phyloP scores from a whole-genome alignment of 2,797 vertebrate species.

The Xiphorhynchus erythropygius region DNA sequence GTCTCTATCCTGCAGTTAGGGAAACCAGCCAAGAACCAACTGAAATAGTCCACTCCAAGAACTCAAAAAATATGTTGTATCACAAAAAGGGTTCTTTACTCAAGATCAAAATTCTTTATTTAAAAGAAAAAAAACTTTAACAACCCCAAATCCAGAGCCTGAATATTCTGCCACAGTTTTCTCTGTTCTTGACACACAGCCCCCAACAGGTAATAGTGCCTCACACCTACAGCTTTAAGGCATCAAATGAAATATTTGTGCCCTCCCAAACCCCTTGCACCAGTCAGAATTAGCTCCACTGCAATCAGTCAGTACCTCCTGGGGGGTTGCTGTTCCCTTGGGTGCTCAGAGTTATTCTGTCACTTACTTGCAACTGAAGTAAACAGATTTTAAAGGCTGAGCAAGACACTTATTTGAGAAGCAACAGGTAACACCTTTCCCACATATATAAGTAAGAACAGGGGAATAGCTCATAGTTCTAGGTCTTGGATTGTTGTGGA shows the following conservation, averaged over 20 bases:
- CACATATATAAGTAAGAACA: neutral
- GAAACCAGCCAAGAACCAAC: neutral
- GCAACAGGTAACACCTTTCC: neutral
- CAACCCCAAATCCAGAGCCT: neutral
- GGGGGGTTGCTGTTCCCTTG: neutral
- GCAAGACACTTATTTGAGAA: neutral
- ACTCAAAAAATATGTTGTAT: neutral
- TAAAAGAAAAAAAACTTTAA: neutral
- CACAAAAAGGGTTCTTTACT: neutral
- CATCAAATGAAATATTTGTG: neutral
- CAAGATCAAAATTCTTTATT: neutral
- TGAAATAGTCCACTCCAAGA: neutral
- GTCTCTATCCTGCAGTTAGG: neutral
- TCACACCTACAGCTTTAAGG: neutral
- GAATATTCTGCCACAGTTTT: neutral
- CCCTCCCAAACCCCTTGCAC: neutral
- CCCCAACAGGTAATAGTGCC: neutral
- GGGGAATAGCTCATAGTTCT: neutral
- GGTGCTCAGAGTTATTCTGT: neutral
- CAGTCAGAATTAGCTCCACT: neutral
- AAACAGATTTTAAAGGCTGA: neutral
- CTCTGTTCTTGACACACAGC: neutral
- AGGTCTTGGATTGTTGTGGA: neutral
- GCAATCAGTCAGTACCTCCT: neutral
- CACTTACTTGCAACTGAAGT: neutral